Evolutionary conservation across 2,113 vertebrate genomes (phyloP).

Genomic region (Malurus alboscapulatus): DNA sequence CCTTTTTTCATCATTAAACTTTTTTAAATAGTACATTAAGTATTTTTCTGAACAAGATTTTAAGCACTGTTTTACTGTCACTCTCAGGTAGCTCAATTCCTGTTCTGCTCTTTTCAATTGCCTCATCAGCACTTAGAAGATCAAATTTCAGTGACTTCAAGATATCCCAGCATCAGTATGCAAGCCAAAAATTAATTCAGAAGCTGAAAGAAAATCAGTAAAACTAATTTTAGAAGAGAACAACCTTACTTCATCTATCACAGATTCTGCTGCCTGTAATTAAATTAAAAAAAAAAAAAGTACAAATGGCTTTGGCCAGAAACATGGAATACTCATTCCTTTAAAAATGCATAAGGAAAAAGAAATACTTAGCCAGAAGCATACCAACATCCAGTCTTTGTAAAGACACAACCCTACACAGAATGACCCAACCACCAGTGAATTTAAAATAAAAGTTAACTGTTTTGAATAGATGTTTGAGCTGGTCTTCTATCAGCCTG

Average conservation of each 20-base stretch:
- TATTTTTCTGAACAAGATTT: background rate
- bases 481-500: background rate
- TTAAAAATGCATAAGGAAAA: background rate
- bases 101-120: slow-evolving; percentile 46
- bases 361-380: background rate
- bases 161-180: slow-evolving; percentile 8
- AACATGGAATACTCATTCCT: background rate
- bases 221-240: slow-evolving; percentile 1
- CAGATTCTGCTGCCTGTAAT: background rate
- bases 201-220: slow-evolving; percentile 45
- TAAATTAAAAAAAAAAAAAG: background rate
- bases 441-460: background rate
- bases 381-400: background rate
- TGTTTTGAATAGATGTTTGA: background rate
- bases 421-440: background rate
- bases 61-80: slow-evolving; percentile 11
- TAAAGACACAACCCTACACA: background rate
- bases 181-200: slow-evolving; percentile 54
- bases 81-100: slow-evolving; percentile 48
- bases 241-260: background rate
- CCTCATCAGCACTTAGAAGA: slow-evolving; percentile 39
- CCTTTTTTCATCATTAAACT: background rate
- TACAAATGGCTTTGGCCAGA: background rate
- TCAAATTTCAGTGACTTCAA: slow-evolving; percentile 57
- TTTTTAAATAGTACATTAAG: background rate